These are phyloP conservation scores for Stichopus horrens DNA, from an alignment of 53 echinoderm and acorn worm genomes.

Conservation along the genomic window DNA sequence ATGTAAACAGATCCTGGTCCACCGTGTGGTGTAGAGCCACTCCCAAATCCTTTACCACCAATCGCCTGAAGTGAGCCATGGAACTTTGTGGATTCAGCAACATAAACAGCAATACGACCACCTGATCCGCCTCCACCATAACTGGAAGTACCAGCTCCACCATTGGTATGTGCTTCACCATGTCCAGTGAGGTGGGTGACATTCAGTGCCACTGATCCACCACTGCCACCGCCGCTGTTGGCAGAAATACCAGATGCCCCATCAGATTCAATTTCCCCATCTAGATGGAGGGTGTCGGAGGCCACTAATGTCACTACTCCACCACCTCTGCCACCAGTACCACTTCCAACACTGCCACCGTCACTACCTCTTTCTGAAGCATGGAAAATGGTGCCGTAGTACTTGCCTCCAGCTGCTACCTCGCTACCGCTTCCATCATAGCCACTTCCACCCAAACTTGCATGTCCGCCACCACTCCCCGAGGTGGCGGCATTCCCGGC, in stretches of 20 bases:
- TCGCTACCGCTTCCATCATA: slow-evolving; percentile 42
- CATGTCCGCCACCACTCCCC: slow-evolving; percentile 85
- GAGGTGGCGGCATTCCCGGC: slow-evolving; percentile 53
- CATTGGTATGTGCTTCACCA: slow-evolving; percentile 77
- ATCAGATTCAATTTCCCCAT: slow-evolving; percentile 76
- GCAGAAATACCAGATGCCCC: slow-evolving; percentile 57
- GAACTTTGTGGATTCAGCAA: slow-evolving; percentile 61
- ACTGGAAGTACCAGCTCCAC: slow-evolving; percentile 68
- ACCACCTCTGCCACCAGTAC: slow-evolving; percentile 67
- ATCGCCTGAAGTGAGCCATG: slow-evolving; percentile 62
- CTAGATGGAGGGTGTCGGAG: slow-evolving; percentile 68
- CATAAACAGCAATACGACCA: slow-evolving; percentile 72
- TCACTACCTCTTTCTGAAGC: slow-evolving; percentile 74
- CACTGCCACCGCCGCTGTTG: slow-evolving; percentile 80
- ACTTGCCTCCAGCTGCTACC: slow-evolving; percentile 57
- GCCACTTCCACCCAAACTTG: slow-evolving; percentile 72
- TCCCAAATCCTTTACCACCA: slow-evolving; percentile 63
- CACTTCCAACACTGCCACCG: slow-evolving; percentile 59
- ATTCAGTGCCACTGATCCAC: slow-evolving; percentile 65
- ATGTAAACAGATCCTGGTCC: slow-evolving; percentile 85
- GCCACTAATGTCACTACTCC: slow-evolving; percentile 61
- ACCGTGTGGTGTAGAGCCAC: slow-evolving; percentile 61
- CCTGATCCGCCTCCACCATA: slow-evolving; percentile 84
- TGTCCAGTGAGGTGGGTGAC: slow-evolving; percentile 74
- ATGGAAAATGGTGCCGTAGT: slow-evolving; percentile 75